A percentile compares a stretch with the other conserved stretches of the same genome.
These are phyloP conservation scores for Cylloceria caligata DNA, from an alignment of 2,888 invertebrate genomes.

Conservation along the genomic window DNA sequence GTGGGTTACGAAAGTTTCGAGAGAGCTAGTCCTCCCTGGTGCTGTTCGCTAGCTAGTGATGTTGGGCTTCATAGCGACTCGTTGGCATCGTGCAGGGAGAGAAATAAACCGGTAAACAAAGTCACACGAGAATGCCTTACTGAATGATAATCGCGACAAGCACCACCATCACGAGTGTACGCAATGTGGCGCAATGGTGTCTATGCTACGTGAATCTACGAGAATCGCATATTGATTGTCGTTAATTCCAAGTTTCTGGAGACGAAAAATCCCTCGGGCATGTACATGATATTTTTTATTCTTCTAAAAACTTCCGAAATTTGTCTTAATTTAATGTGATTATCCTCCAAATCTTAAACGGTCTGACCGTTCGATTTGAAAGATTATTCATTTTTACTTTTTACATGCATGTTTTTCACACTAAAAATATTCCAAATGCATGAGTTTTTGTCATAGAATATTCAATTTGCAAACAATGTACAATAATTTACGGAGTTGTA, in stretches of 20 bases:
- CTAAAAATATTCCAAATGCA: not conserved
- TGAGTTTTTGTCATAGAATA: not conserved
- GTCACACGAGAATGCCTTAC: constrained; percentile 48
- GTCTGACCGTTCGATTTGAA: not conserved
- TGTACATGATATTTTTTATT: too few species aligned
- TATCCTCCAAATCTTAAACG: not conserved
- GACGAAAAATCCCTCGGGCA: not conserved
- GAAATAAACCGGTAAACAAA: constrained; percentile 65
- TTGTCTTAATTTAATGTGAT: not conserved
- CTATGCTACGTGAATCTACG: constrained; percentile 52
- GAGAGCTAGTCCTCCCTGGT: constrained; percentile 45
- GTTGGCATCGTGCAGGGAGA: constrained; percentile 46
- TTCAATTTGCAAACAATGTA: not conserved
- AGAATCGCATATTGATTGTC: constrained; percentile 63
- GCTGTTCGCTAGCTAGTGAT: not conserved
- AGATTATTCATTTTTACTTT: not conserved
- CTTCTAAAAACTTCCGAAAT: too few species aligned
- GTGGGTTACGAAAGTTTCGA: constrained; percentile 65
- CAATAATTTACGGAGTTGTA: not conserved
- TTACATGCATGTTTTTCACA: not conserved
- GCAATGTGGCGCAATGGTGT: constrained; percentile 58
- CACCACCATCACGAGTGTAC: constrained; percentile 16
- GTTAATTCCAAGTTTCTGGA: constrained; percentile 31
- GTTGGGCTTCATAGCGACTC: constrained; percentile 12
- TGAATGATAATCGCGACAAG: constrained; percentile 61